Conservation (phyloP, 2,113 vertebrate species). For the Ivindomyrus marchei region DNA sequence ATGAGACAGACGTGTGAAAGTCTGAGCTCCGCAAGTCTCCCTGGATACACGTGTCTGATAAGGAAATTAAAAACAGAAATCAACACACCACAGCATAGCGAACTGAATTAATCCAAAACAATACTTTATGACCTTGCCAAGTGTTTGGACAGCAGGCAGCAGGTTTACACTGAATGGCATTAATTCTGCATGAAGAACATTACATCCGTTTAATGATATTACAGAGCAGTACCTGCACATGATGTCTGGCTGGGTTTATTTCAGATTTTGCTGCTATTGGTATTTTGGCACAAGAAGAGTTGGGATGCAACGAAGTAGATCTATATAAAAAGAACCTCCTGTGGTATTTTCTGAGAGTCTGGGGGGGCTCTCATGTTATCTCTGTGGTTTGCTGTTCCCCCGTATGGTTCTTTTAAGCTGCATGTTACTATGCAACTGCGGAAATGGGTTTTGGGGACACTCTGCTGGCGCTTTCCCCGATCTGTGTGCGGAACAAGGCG, state of each 20-base stretch:
- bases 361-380: constrained; percentile 69
- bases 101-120: background rate
- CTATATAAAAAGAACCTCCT: constrained; percentile 50
- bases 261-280: constrained; percentile 38
- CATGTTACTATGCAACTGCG: constrained; percentile 10
- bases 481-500: background rate
- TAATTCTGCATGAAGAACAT: background rate
- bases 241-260: background rate
- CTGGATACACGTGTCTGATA: background rate
- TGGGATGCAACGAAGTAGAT: constrained; percentile 41
- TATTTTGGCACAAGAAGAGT: constrained; percentile 44
- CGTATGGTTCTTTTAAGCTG: constrained; percentile 28
- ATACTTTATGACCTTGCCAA: constrained; percentile 4
- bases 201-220: background rate
- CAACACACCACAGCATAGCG: background rate
- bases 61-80: background rate
- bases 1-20: background rate
- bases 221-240: background rate
- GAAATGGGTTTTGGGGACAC: background rate
- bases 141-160: background rate
- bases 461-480: background rate
- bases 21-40: background rate
- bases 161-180: constrained; percentile 2
- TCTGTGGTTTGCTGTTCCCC: constrained; percentile 60
- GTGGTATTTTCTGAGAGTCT: constrained; percentile 64